Conservation (phyloP, 2,888 invertebrate genomes). For the Cecidostiba fungosa region DNA sequence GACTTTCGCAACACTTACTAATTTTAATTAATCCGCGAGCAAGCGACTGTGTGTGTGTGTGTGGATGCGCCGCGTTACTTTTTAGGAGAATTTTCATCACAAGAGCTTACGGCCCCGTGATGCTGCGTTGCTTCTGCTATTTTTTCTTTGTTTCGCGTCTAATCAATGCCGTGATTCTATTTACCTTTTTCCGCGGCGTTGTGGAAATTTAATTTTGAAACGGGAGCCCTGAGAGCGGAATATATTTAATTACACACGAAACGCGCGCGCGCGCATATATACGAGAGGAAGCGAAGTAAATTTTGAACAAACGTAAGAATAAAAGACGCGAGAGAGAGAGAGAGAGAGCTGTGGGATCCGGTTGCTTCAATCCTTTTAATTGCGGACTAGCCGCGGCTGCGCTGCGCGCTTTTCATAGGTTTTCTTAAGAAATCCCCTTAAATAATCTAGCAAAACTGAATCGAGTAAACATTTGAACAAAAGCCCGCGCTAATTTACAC, state of each 20-base stretch:
- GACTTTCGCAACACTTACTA: slow-evolving; percentile 61
- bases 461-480: slow-evolving; percentile 53
- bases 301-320: background rate
- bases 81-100: background rate
- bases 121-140: background rate
- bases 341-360: background rate
- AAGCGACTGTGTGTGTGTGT: slow-evolving; percentile 8
- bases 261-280: background rate
- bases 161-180: slow-evolving; percentile 8
- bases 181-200: background rate
- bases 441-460: slow-evolving; percentile 49
- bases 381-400: slow-evolving; percentile 11
- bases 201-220: slow-evolving; percentile 7
- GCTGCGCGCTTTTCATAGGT: slow-evolving; percentile 6
- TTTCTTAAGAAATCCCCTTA: slow-evolving; percentile 44
- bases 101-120: background rate
- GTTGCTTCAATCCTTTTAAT: slow-evolving; percentile 40
- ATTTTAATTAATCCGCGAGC: slow-evolving; percentile 63
- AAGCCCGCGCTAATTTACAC: slow-evolving; percentile 41
- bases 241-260: slow-evolving; percentile 1
- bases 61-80: background rate
- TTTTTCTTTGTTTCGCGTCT: background rate
- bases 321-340: slow-evolving; percentile 2
- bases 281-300: background rate
- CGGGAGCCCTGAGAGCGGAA: background rate